phyloP scores from a whole-genome alignment of 2,888 invertebrate genomes.

The Xylota sylvarum region DNA sequence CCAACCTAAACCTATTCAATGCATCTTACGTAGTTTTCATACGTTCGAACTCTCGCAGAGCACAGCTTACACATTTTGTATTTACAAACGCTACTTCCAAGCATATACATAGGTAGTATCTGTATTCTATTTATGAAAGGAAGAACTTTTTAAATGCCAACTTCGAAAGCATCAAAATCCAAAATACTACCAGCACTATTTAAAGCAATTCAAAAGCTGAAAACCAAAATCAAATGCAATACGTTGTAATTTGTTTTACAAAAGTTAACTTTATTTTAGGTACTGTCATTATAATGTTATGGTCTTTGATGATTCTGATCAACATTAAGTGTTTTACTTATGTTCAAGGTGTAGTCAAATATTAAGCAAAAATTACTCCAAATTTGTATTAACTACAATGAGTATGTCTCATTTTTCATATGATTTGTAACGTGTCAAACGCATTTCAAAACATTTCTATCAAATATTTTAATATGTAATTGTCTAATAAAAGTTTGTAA shows the following conservation, averaged over 20 bases:
- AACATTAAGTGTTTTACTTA: conserved; percentile 14
- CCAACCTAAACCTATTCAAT: too few species aligned
- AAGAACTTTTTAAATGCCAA: too few species aligned
- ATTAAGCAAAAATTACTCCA: conserved; percentile 40
- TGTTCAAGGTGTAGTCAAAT: conserved; percentile 46
- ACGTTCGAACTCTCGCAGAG: too few species aligned
- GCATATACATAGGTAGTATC: too few species aligned
- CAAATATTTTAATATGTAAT: conserved; percentile 11
- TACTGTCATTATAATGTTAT: conserved; percentile 65
- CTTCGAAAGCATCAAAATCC: neutral
- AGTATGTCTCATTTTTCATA: conserved; percentile 2
- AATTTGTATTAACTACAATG: conserved; percentile 33
- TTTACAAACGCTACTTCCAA: too few species aligned
- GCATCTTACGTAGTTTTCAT: too few species aligned
- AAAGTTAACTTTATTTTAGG: conserved; percentile 71
- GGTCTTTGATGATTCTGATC: conserved; percentile 63
- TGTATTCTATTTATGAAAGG: too few species aligned
- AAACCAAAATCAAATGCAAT: neutral
- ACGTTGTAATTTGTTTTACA: conserved; percentile 34
- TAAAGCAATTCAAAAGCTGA: neutral
- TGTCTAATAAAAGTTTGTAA: conserved; percentile 23
- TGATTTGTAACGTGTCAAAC: conserved; percentile 23
- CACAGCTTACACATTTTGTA: too few species aligned
- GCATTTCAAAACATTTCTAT: conserved; percentile 19
- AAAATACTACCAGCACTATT: neutral